Conservation (phyloP, 2,113 vertebrate genomes). For the Anolis carolinensis region DNA sequence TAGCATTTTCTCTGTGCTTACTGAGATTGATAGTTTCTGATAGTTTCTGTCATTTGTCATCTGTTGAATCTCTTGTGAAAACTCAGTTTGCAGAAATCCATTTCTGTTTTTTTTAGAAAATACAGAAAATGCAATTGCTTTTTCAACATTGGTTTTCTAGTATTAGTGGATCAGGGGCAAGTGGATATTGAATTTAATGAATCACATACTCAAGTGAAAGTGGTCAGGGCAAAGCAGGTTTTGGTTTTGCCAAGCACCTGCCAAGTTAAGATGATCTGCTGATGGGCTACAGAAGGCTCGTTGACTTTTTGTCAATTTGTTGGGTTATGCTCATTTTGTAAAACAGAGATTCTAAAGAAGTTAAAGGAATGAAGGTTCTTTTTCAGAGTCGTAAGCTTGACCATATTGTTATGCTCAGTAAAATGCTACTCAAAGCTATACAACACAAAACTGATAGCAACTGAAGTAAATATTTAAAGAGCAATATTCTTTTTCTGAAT, state of each 20-base stretch:
- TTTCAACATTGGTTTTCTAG: too few species aligned
- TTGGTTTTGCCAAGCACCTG: not conserved
- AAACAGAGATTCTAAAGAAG: not conserved
- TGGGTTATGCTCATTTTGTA: not conserved
- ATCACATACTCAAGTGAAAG: slow-evolving; percentile 25
- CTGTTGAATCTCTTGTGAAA: too few species aligned
- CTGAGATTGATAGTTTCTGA: too few species aligned
- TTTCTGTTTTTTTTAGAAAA: too few species aligned
- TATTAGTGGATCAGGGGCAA: not conserved
- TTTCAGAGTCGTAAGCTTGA: not conserved
- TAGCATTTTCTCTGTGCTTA: too few species aligned
- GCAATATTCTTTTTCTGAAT: not conserved
- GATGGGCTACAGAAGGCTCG: not conserved
- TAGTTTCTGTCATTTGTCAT: too few species aligned
- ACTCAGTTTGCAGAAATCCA: too few species aligned
- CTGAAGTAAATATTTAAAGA: not conserved
- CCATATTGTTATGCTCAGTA: not conserved
- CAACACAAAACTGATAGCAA: not conserved
- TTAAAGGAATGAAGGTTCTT: not conserved
- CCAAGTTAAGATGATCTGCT: not conserved
- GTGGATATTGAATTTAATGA: slow-evolving; percentile 32
- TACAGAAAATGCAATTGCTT: too few species aligned
- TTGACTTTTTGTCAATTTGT: not conserved
- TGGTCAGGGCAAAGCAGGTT: slow-evolving; percentile 6
- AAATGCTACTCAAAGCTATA: not conserved